Evolutionary conservation across 2,797 vertebrate species (phyloP), one percentile per base, ranked within the genome.

Genomic region (Zalophus californianus): DNA sequence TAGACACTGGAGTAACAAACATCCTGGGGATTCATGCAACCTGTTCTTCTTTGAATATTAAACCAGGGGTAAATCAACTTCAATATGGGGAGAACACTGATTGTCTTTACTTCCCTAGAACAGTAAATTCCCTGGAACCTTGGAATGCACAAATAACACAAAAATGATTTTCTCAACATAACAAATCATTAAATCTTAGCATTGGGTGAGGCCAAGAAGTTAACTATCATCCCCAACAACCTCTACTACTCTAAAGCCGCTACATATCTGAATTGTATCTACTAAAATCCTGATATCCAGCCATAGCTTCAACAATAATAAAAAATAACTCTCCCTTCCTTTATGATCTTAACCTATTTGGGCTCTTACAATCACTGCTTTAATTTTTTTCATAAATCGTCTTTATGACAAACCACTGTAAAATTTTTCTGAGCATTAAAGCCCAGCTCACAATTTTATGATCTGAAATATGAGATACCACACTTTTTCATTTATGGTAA

Each of bases 361-460:
- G 20, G n/a, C 72, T 91, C 77, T 80, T 94, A 32, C 0, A 86
- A 85, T 62, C 15, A 77, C 7, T 64, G 58, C 44, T 97, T 66
- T 84, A 70, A 50, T 84, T 70, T 90, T 92, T 75, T 94, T 90
- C n/a, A 41, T 41, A 90, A 95, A 41, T 29, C 7, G 66, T 66
- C 13, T 91, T 73, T 87, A 64, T 2, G 73, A 70, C 16, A 90
- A 84, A 50, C 80, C 3, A 93, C 38, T 92, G 32, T 75, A 91
- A 52, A 56, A 23, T 60, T 88, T 94, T 91, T 56, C 73, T 88
- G 54, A 96, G 66, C 77, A 92, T 80, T 68, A 86, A 92, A 70
- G 32, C 20, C 9, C 52, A 83, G 41, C n/a, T 91, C 14, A 91
- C 14, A 60, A 72, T 77, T 84, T 85, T 44, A 79, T 66, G 38